Percentiles rank a stretch among this genome's conserved stretches.
Conservation (phyloP, 2,888 invertebrate genomes). For the Chrysotoxum bicinctum region DNA sequence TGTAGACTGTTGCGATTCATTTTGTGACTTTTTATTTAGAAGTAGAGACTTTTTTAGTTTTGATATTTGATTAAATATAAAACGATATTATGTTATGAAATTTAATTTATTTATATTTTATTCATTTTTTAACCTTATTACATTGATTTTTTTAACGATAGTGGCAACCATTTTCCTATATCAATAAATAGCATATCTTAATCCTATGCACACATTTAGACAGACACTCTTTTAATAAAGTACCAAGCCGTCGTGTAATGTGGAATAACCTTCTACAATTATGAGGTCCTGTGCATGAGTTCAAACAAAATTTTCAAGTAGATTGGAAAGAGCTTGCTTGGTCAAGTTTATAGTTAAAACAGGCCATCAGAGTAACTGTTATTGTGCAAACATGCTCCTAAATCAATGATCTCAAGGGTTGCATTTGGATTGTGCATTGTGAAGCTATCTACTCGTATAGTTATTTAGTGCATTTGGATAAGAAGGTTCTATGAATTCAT, state of each 20-base stretch:
- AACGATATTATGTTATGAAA: no score
- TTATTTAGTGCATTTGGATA: background rate
- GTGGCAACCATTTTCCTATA: conserved; percentile 22
- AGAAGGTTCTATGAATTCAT: background rate
- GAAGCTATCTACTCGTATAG: background rate
- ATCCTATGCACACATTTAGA: conserved; percentile 41
- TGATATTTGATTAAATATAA: no score
- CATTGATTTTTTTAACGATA: background rate
- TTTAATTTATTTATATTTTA: no score
- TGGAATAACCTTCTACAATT: conserved; percentile 38
- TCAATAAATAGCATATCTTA: conserved; percentile 62
- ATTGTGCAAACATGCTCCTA: conserved; percentile 4
- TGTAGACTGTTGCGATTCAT: no score
- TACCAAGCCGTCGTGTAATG: background rate
- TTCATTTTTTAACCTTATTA: background rate
- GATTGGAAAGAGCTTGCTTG: conserved; percentile 9
- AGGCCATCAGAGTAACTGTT: background rate
- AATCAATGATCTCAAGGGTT: conserved; percentile 27
- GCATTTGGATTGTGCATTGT: background rate
- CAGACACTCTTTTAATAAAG: conserved; percentile 3
- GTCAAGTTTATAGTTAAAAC: background rate
- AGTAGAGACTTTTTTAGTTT: no score
- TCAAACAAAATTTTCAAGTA: conserved; percentile 24
- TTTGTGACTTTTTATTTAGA: no score
- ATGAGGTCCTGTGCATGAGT: conserved; percentile 43